Base-by-base conservation (phyloP, 2,888 invertebrate species). In the Apamea monoglypha region DNA sequence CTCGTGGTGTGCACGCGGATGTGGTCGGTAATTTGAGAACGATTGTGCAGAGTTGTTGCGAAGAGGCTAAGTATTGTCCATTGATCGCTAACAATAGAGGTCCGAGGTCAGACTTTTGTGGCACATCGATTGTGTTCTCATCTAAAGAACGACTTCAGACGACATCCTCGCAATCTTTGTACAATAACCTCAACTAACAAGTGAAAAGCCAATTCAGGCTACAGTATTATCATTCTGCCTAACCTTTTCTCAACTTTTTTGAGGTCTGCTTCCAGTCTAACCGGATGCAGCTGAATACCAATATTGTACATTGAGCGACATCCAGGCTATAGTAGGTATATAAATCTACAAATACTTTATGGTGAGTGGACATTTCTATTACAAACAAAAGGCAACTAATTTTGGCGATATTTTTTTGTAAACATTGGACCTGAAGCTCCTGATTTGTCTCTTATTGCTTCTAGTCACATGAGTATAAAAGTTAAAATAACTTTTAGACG, bases 91-190 rank as follows among this genome's bases (percentile, higher is more conserved):
- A 94, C 93, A 95, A 95, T 94, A 91, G 91, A 91, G 89, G 90
- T 84, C 88, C 92, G 95, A 95, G 95, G 95, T 94, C 95, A 93
- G 87, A 85, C 91, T 92, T 92, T 92, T 89, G 90, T 92, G 88
- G 86, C 86, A 87, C 90, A 91, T 91, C 91, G 91, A 95, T 95
- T 95, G 95, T 96, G 89, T 90, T 91, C 93, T 94, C 89, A 89
- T 93, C 90, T 89, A 91, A 87, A 91, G 86, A 93, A 92, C 91
- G 90, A 90, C 90, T 92, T 91, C 90, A 92, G 92, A 91, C 40
- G 40, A 93, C 91, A 93, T 94, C 93, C 92, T 93, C 90, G 86
- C 88, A 77, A 83, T 86, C 87, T 87, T 86, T 81, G 81, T 80
- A 77, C 66, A 88, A 87, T 90, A 88, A 90, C 76, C 69, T 80